phyloP scores from a whole-genome alignment of 2,888 invertebrate species.

The Mesochorus sp. region DNA sequence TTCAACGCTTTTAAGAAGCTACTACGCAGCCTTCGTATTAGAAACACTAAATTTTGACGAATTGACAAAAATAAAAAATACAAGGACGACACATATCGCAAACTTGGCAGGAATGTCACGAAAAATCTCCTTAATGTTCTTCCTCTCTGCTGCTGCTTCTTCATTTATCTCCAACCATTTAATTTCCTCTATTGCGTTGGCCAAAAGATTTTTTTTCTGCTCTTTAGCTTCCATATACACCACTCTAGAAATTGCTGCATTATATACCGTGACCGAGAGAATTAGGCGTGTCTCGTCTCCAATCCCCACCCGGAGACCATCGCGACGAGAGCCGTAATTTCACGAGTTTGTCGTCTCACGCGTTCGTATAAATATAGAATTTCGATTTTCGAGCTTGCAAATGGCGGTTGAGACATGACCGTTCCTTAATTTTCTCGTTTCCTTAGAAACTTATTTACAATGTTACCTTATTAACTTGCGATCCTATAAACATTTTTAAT shows the following conservation, averaged over 20 bases:
- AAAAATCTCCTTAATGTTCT: conserved; percentile 51
- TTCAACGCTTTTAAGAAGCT: too few relatives aligned
- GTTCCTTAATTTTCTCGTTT: conserved; percentile 7
- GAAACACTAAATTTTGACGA: too few relatives aligned
- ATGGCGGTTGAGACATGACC: conserved; percentile 27
- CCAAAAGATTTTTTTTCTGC: conserved; percentile 8
- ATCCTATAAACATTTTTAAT: too few relatives aligned
- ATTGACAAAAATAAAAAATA: neutral
- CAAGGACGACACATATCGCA: conserved; percentile 1
- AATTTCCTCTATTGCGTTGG: neutral
- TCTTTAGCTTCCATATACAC: conserved; percentile 13
- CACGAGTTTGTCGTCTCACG: conserved; percentile 40
- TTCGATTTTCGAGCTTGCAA: conserved; percentile 54
- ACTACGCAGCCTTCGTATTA: too few relatives aligned
- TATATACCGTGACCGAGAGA: conserved; percentile 22
- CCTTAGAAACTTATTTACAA: neutral
- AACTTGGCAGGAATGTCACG: conserved; percentile 27
- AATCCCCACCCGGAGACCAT: conserved; percentile 28
- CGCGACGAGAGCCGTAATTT: conserved; percentile 12
- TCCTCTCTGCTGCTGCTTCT: neutral
- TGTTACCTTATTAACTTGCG: neutral
- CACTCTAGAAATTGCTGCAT: conserved; percentile 34
- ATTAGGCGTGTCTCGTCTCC: conserved; percentile 59
- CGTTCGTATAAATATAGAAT: conserved; percentile 54
- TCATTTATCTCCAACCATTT: neutral